Evolutionary conservation across 1,140 invertebrate species (phyloP).

Genomic region (Phthorimaea operculella): DNA sequence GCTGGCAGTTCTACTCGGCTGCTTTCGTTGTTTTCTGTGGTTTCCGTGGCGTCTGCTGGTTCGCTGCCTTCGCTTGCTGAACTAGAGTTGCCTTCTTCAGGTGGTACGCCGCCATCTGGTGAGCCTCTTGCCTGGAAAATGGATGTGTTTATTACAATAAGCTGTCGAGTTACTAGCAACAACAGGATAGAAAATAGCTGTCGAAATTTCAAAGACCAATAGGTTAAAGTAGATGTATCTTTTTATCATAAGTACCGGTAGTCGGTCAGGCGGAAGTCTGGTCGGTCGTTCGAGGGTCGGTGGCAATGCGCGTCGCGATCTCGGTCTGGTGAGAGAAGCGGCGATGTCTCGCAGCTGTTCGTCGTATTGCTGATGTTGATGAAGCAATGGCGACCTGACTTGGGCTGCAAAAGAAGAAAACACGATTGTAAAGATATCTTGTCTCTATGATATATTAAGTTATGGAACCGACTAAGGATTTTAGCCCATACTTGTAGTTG

Average conservation of each 20-base stretch:
- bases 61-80: constrained; percentile 66
- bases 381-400: constrained; percentile 50
- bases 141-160: background rate
- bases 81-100: constrained; percentile 73
- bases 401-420: constrained; percentile 27
- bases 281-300: constrained; percentile 51
- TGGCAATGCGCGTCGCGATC: constrained; percentile 61
- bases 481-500: too few species aligned
- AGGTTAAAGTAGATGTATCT: background rate
- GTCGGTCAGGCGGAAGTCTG: constrained; percentile 56
- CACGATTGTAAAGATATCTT: too few species aligned
- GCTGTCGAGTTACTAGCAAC: background rate
- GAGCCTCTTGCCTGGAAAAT: constrained; percentile 70
- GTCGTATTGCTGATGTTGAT: constrained; percentile 72
- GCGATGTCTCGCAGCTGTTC: constrained; percentile 79
- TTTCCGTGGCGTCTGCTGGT: constrained; percentile 55
- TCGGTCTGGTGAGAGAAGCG: constrained; percentile 74
- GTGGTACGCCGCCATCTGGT: constrained; percentile 81
- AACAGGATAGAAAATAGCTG: background rate
- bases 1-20: constrained; percentile 78
- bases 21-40: constrained; percentile 68
- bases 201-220: background rate
- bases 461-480: too few species aligned
- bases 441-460: too few species aligned
- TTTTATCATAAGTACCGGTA: constrained; percentile 54